Evolutionary conservation across 2,113 vertebrate species (phyloP).

Genomic region (Sciurus niger): DNA sequence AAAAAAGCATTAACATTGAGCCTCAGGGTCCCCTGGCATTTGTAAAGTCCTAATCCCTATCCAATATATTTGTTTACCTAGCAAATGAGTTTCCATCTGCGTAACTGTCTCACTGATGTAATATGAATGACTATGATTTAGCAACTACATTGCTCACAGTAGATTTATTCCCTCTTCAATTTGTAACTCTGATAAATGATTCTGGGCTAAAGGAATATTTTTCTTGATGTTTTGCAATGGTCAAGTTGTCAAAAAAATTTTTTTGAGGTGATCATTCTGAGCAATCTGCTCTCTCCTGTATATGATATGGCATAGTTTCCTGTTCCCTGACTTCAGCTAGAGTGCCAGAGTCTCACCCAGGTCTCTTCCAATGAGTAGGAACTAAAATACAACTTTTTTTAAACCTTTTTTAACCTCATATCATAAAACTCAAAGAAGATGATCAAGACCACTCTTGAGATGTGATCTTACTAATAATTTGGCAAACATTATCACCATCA

Average conservation of each 20-base stretch:
- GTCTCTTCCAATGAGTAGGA: background rate
- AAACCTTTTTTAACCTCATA: background rate
- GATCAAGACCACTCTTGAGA: background rate
- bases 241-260: background rate
- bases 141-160: background rate
- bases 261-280: background rate
- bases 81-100: background rate
- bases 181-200: slow-evolving; percentile 22
- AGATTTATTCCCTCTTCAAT: background rate
- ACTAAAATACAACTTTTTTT: background rate
- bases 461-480: background rate
- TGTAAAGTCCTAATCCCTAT: background rate
- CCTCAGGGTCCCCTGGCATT: background rate
- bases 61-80: background rate
- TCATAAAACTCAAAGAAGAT: background rate
- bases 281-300: background rate
- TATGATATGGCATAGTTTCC: background rate
- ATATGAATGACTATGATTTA: background rate
- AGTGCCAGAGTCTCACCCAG: background rate
- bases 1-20: background rate
- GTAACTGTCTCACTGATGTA: background rate
- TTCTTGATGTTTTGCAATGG: background rate
- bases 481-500: background rate
- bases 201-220: background rate
- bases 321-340: background rate